These are phyloP conservation scores for Eulithis prunata DNA, from an alignment of 2,888 invertebrate species.

Conservation along the genomic window DNA sequence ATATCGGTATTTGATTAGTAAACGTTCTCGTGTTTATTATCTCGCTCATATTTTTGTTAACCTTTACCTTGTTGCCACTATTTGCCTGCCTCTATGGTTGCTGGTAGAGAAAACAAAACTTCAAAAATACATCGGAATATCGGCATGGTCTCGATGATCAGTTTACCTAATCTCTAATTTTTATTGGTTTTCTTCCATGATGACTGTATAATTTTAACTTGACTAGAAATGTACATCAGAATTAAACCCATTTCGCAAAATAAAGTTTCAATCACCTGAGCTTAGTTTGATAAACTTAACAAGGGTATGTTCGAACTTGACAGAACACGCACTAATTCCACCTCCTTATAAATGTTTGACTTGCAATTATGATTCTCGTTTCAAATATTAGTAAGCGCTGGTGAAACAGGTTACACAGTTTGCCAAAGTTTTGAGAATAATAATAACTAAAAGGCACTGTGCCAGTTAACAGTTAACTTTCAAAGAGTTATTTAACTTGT, in stretches of 20 bases:
- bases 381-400: slow-evolving; percentile 26
- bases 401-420: slow-evolving; percentile 27
- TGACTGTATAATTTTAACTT: too few species aligned
- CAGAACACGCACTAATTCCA: slow-evolving; percentile 22
- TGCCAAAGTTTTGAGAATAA: slow-evolving; percentile 23
- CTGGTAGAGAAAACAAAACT: too few species aligned
- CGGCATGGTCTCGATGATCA: too few species aligned
- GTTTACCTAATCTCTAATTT: too few species aligned
- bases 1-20: too few species aligned
- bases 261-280: neutral
- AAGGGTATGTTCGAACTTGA: slow-evolving; percentile 17
- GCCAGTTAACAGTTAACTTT: neutral
- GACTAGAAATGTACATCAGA: too few species aligned
- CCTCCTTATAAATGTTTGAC: slow-evolving; percentile 30
- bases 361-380: slow-evolving; percentile 25
- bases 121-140: too few species aligned
- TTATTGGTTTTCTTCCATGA: too few species aligned
- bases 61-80: too few species aligned
- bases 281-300: slow-evolving; percentile 24
- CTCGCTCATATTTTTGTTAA: too few species aligned
- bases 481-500: neutral
- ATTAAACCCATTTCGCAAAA: neutral
- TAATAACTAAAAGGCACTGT: slow-evolving; percentile 1
- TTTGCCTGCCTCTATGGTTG: too few species aligned
- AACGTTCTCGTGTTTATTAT: too few species aligned